Evolutionary conservation across 2,797 vertebrate genomes (phyloP).

Genomic region (Stomatorhinus walkeri): DNA sequence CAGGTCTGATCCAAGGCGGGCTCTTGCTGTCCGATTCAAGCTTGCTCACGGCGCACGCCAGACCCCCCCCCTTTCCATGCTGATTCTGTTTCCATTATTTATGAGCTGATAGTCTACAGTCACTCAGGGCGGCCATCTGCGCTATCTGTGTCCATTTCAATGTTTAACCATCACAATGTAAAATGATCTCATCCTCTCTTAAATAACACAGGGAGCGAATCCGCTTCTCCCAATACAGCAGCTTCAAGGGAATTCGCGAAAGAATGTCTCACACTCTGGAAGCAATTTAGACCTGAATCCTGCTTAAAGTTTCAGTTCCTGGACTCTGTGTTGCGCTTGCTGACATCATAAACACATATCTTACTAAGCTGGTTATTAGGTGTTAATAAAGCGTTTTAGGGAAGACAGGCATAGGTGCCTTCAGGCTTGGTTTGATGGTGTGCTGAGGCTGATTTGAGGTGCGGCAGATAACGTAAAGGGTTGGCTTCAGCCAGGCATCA

Average conservation of each 20-base stretch:
- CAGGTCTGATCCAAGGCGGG: not conserved
- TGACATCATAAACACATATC: not conserved
- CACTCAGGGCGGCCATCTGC: not conserved
- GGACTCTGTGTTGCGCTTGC: not conserved
- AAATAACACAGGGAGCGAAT: not conserved
- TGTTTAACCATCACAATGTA: not conserved
- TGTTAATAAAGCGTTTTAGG: not conserved
- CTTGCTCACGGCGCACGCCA: not conserved
- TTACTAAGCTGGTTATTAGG: not conserved
- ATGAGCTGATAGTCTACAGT: not conserved
- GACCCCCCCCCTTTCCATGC: not conserved
- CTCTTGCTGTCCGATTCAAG: not conserved
- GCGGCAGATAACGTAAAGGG: not conserved
- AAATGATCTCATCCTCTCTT: constrained; percentile 3
- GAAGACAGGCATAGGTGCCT: not conserved
- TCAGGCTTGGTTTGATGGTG: not conserved
- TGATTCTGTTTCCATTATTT: not conserved
- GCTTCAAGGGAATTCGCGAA: not conserved
- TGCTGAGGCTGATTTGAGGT: not conserved
- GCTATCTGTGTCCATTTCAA: constrained; percentile 10
- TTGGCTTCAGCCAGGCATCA: not conserved
- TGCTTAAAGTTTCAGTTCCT: not conserved
- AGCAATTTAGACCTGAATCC: constrained; percentile 6
- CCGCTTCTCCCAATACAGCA: not conserved
- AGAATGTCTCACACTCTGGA: not conserved